Base-by-base conservation (phyloP, 2,113 vertebrate genomes). In the Melanostigma gelatinosum region DNA sequence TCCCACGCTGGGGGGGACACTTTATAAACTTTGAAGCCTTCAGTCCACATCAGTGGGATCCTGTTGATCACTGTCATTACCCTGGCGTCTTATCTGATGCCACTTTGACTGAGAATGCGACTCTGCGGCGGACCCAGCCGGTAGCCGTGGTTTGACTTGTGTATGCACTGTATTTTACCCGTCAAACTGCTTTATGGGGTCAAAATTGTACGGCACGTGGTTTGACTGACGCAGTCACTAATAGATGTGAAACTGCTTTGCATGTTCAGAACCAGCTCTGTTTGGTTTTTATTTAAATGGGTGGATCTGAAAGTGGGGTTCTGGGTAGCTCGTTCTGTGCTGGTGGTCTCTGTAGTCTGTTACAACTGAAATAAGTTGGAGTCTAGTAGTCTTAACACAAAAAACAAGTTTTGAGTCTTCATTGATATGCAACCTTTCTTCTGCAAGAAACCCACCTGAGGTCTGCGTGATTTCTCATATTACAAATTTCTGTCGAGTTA, bases 41-140 rank as follows among this genome's bases (percentile, higher is more conserved):
- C 46, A 4, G 70, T 85, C 78, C 52, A 89, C 90, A 89, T 86
- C 78, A 88, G 0, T 72, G 27, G 60, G 11, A 75, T 88, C 71
- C 52, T n/a, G 67, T 72, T 75, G 82, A 90, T 89, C 72, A 85
- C 88, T 79, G 87, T 92, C 88, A 92, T 93, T 93, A 93, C 61
- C 7, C 52, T 13, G n/a, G 60, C n/a, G 52, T 82, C 62, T 85
- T 86, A 83, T 89, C 87, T 88, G 83, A 84, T 85, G 87, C 74
- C 61, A 54, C 65, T 81, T 85, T 80, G 77, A 77, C 85, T 73
- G 38, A 85, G 83, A 87, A 87, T 90, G 85, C 64, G 76, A 0
- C 67, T 78, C 70, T 9, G 54, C 22, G 20, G 6, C 29, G 50
- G 80, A 85, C 72, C 60, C 24, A 8, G 5, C 29, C 29, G 60